phyloP scores from a whole-genome alignment of 1,140 invertebrate genomes.

The Drosophila hydei region DNA sequence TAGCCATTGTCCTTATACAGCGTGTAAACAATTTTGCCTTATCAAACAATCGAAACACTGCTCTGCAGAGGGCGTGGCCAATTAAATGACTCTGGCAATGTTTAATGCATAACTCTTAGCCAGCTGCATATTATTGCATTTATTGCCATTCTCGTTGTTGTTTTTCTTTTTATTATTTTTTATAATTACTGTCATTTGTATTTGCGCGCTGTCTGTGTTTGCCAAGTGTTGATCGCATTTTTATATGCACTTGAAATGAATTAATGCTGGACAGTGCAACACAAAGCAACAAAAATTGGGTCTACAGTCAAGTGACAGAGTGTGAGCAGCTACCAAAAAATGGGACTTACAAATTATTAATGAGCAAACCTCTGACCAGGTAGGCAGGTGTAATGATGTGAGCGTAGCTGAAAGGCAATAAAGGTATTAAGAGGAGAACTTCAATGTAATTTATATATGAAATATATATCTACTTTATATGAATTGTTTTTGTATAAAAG shows the following conservation, averaged over 20 bases:
- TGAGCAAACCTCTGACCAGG: not conserved
- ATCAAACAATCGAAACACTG: constrained; percentile 54
- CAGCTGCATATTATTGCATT: constrained; percentile 45
- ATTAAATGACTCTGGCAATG: constrained; percentile 52
- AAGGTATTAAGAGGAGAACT: too few species aligned
- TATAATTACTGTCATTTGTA: constrained; percentile 55
- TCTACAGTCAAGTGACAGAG: not conserved
- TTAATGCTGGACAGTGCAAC: constrained; percentile 19
- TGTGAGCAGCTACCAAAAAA: not conserved
- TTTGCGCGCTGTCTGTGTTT: constrained; percentile 65
- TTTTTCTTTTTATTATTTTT: constrained; percentile 23
- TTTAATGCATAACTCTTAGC: constrained; percentile 63
- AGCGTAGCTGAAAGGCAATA: too few species aligned
- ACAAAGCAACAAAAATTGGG: not conserved
- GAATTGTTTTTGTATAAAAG: too few species aligned
- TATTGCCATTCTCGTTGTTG: constrained; percentile 9
- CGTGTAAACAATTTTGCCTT: constrained; percentile 64
- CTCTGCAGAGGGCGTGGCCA: constrained; percentile 19
- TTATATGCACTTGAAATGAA: constrained; percentile 33
- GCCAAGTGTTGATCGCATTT: constrained; percentile 49
- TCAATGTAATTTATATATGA: too few species aligned
- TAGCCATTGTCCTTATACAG: constrained; percentile 50
- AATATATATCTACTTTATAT: too few species aligned
- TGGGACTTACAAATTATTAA: not conserved
- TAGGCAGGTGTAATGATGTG: too few species aligned